Evolutionary conservation across 2,888 invertebrate species (phyloP).

Genomic region (Villa cingulata): DNA sequence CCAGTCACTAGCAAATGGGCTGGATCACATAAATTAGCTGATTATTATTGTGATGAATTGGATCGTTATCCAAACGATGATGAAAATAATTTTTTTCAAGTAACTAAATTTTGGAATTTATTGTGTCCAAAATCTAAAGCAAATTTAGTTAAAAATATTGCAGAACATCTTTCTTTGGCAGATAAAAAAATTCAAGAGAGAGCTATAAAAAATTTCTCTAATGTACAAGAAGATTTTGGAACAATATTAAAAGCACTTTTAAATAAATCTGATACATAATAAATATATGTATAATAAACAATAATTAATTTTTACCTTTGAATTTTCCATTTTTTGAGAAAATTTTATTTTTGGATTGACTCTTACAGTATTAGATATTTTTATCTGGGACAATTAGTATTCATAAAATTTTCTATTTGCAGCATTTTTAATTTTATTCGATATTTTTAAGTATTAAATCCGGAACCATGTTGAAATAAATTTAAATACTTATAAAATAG

Average conservation of each 20-base stretch:
- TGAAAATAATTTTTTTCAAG: constrained; percentile 86
- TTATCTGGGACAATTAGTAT: too few relatives aligned
- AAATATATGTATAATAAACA: too few relatives aligned
- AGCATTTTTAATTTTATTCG: too few relatives aligned
- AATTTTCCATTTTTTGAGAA: too few relatives aligned
- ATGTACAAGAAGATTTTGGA: constrained; percentile 70
- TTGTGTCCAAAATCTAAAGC: constrained; percentile 58
- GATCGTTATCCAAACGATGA: constrained; percentile 65
- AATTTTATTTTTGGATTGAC: too few relatives aligned
- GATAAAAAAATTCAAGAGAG: constrained; percentile 78
- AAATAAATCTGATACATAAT: constrained; percentile 46
- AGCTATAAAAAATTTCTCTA: constrained; percentile 67
- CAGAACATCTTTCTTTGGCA: constrained; percentile 60
- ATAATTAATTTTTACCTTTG: too few relatives aligned
- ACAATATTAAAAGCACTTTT: constrained; percentile 54
- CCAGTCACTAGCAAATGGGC: constrained; percentile 59
- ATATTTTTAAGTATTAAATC: too few relatives aligned
- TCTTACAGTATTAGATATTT: too few relatives aligned
- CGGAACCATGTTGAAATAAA: too few relatives aligned
- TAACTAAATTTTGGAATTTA: constrained; percentile 67
- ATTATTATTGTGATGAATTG: constrained; percentile 57
- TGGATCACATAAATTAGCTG: constrained; percentile 42
- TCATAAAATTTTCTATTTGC: too few relatives aligned
- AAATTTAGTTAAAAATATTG: constrained; percentile 69
- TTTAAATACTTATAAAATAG: too few relatives aligned